Conservation (phyloP, 2,888 invertebrate genomes). For the Orthonychiurus folsomi region DNA sequence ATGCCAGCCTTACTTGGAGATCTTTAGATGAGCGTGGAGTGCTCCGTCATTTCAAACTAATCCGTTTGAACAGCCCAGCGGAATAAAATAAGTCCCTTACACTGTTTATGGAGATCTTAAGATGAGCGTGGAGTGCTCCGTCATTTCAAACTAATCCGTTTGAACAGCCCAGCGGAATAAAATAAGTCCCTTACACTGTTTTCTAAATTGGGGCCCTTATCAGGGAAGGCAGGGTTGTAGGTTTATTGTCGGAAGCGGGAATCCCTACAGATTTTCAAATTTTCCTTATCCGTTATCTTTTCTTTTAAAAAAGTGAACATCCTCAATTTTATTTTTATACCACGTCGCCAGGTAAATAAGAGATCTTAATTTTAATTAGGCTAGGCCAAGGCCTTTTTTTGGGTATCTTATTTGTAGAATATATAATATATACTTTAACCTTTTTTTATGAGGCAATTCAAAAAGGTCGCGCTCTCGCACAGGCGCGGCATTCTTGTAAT, state of each 20-base stretch:
- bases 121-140: neutral
- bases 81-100: neutral
- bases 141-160: neutral
- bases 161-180: too few species aligned
- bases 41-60: neutral
- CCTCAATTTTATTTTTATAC: too few species aligned
- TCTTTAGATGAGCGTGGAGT: neutral
- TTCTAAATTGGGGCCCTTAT: neutral
- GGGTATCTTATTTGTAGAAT: too few species aligned
- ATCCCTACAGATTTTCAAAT: neutral
- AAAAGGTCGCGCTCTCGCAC: too few species aligned
- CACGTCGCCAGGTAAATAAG: too few species aligned
- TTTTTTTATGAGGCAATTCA: too few species aligned
- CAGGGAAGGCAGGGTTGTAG: neutral
- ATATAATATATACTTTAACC: too few species aligned
- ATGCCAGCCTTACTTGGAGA: neutral
- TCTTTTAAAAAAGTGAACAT: neutral
- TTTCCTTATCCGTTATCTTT: neutral
- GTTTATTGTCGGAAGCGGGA: neutral
- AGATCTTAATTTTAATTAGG: too few species aligned
- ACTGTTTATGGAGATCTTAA: neutral
- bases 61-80: too few species aligned
- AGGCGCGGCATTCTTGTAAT: too few species aligned
- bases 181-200: slow-evolving; percentile 1
- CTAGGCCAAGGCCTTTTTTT: too few species aligned